These are phyloP conservation scores for Hymenochirus boettgeri DNA, from an alignment of 2,113 vertebrate genomes.

Conservation along the genomic window DNA sequence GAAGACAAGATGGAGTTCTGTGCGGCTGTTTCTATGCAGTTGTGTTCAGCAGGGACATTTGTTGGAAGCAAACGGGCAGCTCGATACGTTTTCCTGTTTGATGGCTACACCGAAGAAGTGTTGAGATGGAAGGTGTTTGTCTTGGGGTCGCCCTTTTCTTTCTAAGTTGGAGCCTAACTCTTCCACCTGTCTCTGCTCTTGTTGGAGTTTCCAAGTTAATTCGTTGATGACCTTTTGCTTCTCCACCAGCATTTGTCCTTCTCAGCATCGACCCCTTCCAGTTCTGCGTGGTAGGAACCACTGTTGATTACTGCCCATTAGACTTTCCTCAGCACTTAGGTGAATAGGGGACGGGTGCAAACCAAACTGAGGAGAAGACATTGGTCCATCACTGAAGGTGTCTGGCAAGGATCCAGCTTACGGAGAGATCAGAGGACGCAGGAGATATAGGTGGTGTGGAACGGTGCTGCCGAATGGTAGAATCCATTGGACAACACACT, in stretches of 20 bases:
- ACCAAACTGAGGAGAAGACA: slow-evolving; percentile 80
- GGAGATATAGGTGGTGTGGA: slow-evolving; percentile 92
- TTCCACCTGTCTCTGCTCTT: slow-evolving; percentile 92
- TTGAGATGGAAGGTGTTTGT: slow-evolving; percentile 53
- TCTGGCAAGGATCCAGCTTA: slow-evolving; percentile 86
- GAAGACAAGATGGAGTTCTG: slow-evolving; percentile 70
- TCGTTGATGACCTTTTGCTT: slow-evolving; percentile 98
- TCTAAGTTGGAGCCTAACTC: slow-evolving; percentile 90
- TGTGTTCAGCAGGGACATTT: slow-evolving; percentile 55
- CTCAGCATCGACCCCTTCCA: slow-evolving; percentile 78
- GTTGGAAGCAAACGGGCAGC: slow-evolving; percentile 84
- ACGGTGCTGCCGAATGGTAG: slow-evolving; percentile 89
- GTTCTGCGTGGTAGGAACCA: slow-evolving; percentile 59
- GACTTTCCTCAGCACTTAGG: slow-evolving; percentile 71
- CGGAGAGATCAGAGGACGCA: slow-evolving; percentile 87
- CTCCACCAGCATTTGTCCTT: slow-evolving; percentile 98
- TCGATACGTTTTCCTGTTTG: slow-evolving; percentile 85
- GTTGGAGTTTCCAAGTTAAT: slow-evolving; percentile 92
- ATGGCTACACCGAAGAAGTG: slow-evolving; percentile 77
- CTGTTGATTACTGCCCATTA: slow-evolving; percentile 61
- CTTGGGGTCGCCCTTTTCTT: slow-evolving; percentile 72
- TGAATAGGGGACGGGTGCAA: slow-evolving; percentile 75
- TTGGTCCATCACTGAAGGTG: slow-evolving; percentile 84
- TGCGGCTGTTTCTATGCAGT: slow-evolving; percentile 63
- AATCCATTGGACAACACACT: slow-evolving; percentile 79